Evolutionary conservation across 2,888 invertebrate species (phyloP).

Genomic region (Bembecia ichneumoniformis): DNA sequence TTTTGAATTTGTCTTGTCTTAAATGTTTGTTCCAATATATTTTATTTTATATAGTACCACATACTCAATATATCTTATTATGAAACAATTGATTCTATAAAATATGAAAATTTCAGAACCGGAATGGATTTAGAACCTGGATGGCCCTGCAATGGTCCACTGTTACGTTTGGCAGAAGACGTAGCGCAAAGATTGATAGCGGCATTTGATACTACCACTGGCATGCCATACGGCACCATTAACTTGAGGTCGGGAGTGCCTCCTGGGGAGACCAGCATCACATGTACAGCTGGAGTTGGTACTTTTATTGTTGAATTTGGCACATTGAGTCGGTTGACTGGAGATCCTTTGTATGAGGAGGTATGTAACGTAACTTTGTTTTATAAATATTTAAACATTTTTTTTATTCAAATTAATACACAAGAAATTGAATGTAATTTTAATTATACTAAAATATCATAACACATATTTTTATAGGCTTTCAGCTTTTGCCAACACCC

Average conservation of each 20-base stretch:
- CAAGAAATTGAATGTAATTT: no score
- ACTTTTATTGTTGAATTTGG: constrained; percentile 98
- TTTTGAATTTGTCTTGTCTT: no score
- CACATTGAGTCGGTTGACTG: constrained; percentile 91
- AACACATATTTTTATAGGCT: no score
- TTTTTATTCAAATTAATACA: no score
- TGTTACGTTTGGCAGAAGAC: constrained; percentile 93
- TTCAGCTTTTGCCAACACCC: no score
- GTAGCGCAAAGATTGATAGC: constrained; percentile 92
- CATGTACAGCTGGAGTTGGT: constrained; percentile 98
- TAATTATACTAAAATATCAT: no score
- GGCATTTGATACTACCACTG: constrained; percentile 90
- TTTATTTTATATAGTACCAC: neutral
- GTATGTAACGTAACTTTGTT: constrained; percentile 30
- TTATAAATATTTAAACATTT: no score
- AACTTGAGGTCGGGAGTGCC: constrained; percentile 94
- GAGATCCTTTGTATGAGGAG: constrained; percentile 95
- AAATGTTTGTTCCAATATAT: no score
- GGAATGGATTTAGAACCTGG: constrained; percentile 88
- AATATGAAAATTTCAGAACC: constrained; percentile 63
- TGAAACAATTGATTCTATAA: constrained; percentile 2
- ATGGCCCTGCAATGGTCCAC: constrained; percentile 98
- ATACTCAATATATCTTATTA: neutral
- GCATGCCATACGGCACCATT: constrained; percentile 99
- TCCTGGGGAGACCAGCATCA: constrained; percentile 93